Base-by-base conservation (phyloP, 2,797 vertebrate genomes). In the Ctenosaura bakeri region DNA sequence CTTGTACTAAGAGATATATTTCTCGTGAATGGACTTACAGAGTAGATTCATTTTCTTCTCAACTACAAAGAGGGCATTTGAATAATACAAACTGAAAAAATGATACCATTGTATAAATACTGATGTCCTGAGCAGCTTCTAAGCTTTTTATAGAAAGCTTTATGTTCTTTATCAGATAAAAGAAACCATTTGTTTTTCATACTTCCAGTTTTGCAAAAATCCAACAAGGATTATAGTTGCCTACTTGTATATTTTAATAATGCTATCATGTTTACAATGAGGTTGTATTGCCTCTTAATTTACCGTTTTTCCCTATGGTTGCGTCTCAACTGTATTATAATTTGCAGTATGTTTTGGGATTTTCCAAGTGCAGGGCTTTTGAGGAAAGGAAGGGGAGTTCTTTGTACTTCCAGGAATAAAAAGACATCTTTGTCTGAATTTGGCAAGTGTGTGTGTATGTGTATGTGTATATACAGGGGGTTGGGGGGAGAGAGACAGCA, bases 401-500 rank as follows among this genome's bases (percentile, higher is more conserved):
- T 88, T 95, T 96, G 88, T 88, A 2, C 80, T 88, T 92, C 89
- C 85, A 86, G 94, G 87, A 87, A 77, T 52, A 94, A 93, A 93
- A 87, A 91, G 35, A 92, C 92, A 93, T 91, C 74, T 88, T 83
- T 91, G 92, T 90, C 96, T 96, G 97, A 98, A 98, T 97, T 97
- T 83, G 91, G 94, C 92, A 8, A 86, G 46, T 85, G 86, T 95
- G 92, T 56, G 56, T 89, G 78, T 71, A 6, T 81, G 29, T 78
- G 92, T 46, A 22, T 71, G 35, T 6, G 32, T 74, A 81, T 18
- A 62, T 32, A 82, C 16, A 76, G 73, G 42, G 73, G 29, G 74
- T 8, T 9, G 35, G 4, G 46, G 13, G 7, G 1, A 95, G 97
- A 97, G 42, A 54, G 26, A 66, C 24, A 66, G 97, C 95, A 64